These are phyloP conservation scores for Eueremaeus valkanovi DNA, from an alignment of 2,888 invertebrate genomes.

Conservation along the genomic window DNA sequence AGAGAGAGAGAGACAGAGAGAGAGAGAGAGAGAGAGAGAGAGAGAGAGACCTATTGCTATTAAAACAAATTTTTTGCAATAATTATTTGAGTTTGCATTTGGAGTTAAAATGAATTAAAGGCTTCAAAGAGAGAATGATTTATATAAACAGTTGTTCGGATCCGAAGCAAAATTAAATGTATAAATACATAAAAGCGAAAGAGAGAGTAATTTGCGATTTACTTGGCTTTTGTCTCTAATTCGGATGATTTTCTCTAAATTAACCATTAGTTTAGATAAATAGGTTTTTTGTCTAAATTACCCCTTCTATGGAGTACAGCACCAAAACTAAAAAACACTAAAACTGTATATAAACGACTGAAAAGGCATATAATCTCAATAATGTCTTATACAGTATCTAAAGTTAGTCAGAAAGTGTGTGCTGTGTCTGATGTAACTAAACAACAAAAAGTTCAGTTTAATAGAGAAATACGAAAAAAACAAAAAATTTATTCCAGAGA, in stretches of 20 bases:
- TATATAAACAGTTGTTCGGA: background rate
- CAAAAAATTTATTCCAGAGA: background rate
- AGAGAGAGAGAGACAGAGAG: background rate
- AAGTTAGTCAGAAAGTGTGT: background rate
- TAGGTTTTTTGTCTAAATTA: background rate
- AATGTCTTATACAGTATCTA: background rate
- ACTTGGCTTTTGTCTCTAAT: constrained; percentile 1
- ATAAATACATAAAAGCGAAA: background rate
- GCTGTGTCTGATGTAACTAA: background rate
- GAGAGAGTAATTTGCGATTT: background rate
- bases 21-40: background rate
- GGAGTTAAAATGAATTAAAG: background rate
- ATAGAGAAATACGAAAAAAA: background rate
- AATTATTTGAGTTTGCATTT: background rate
- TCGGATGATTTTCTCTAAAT: background rate
- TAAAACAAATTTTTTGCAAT: background rate
- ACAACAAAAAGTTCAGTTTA: background rate
- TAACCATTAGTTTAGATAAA: background rate
- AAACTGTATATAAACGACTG: too few relatives aligned
- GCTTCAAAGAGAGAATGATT: background rate
- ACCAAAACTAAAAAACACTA: too few relatives aligned
- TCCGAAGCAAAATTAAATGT: background rate
- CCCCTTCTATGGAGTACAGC: background rate
- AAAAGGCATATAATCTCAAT: background rate
- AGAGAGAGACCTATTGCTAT: background rate